Conservation (phyloP, 1,140 invertebrate genomes). For the Musca domestica region DNA sequence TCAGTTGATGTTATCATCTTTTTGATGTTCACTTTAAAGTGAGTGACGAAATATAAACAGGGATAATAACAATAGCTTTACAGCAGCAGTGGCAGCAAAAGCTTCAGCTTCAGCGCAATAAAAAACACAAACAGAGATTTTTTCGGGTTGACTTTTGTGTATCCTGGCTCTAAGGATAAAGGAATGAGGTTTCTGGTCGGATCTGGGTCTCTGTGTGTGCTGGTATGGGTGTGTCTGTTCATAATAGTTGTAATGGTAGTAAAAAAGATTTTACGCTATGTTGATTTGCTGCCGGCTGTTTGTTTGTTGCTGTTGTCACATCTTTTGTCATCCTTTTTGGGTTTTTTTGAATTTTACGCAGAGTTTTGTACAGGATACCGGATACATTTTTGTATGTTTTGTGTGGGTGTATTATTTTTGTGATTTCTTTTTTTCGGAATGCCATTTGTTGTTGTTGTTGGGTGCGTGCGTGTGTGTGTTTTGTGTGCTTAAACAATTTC, state of each 20-base stretch:
- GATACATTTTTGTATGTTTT: neutral
- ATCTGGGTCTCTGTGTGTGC: neutral
- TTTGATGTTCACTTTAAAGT: conserved; percentile 27
- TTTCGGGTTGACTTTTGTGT: too few relatives aligned
- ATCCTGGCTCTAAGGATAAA: too few relatives aligned
- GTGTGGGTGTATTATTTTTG: neutral
- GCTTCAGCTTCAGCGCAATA: neutral
- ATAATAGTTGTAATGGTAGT: conserved; percentile 5
- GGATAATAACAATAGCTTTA: conserved; percentile 40
- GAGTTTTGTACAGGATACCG: neutral
- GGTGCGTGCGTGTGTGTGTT: conserved; percentile 26
- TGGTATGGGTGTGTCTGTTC: neutral
- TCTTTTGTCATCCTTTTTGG: conserved; percentile 4
- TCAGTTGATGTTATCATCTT: conserved; percentile 24
- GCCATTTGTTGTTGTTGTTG: neutral
- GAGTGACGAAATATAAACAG: conserved; percentile 41
- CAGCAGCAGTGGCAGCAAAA: conserved; percentile 19
- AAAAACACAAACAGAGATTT: neutral
- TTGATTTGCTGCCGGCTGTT: conserved; percentile 40
- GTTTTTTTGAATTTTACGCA: conserved; percentile 12
- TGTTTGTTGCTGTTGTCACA: conserved; percentile 13
- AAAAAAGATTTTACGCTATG: conserved; percentile 46
- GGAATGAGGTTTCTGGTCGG: neutral
- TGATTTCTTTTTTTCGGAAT: neutral
- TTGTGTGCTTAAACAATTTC: conserved; percentile 42